Base-by-base conservation (phyloP, 2,888 invertebrate species). In the Tricholauxania praeusta region DNA sequence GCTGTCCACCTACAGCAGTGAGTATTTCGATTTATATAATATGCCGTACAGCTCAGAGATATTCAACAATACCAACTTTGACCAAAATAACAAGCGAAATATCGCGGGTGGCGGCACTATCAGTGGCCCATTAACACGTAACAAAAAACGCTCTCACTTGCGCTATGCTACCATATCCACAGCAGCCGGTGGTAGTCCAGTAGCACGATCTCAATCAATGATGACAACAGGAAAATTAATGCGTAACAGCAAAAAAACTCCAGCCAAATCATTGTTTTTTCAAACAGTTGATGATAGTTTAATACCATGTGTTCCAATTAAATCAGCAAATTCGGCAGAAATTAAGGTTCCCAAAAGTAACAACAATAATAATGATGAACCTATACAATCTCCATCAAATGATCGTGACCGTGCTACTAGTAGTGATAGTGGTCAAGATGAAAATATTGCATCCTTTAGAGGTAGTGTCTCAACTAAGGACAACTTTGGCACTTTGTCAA, bases 1-100 rank as follows among this genome's bases (percentile, higher is more conserved):
- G 67, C 92, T 92, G 62, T 93, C 93, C 78, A 93, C 93, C 7
- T 93, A 92, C 85, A 91, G 93, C 88, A 94, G 94, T 94, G 90
- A 91, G 93, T 92, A 89, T 84, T 81, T 47, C 57, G 77, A 85
- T 71, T 73, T 71, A 71, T 75, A 49, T 59, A 22, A 49, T 19
- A 71, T 69, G 78, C 78, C 67, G 70, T 73, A 69, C 72, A 72
- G 32, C 73, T 74, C 75, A 74, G 84, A 84, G 78, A 39, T 39
- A 39, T 77, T 79, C 75, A 81, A 80, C 80, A 81, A 78, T 80
- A 82, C 79, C 75, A 79, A 78, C 73, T 78, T 74, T 64, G 73
- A 64, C 74, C 67, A 70, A 51, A 48, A 71, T 72, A 74, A 71
- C 48, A 47, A 57, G 60, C 67, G 76, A 73, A 72, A 52, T 12